phyloP scores from a whole-genome alignment of 2,888 invertebrate species.

The Heteromurus nitidus region DNA sequence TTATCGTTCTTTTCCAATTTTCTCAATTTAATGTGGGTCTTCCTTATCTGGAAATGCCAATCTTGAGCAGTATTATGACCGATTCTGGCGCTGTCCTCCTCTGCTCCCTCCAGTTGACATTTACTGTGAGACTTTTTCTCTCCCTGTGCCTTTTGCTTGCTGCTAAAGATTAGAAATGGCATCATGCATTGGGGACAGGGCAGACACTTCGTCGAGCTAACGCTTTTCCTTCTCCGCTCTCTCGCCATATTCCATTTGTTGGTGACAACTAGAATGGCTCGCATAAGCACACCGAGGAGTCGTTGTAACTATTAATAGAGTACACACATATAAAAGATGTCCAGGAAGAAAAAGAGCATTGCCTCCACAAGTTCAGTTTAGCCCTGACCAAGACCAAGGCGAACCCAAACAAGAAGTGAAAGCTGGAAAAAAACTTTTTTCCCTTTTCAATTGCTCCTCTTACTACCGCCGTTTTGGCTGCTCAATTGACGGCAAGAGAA shows the following conservation, averaged over 20 bases:
- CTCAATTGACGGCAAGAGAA: constrained; percentile 38
- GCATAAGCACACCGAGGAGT: too few relatives aligned
- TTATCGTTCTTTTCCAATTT: constrained; percentile 45
- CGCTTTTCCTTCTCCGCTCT: neutral
- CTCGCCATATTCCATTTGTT: constrained; percentile 30
- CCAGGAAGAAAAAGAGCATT: constrained; percentile 13
- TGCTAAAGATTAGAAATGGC: too few relatives aligned
- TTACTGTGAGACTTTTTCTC: neutral
- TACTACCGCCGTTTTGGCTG: constrained; percentile 16
- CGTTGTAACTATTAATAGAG: too few relatives aligned
- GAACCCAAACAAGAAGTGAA: constrained; percentile 21
- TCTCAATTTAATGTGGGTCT: constrained; percentile 13
- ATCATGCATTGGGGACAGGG: too few relatives aligned
- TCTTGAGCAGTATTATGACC: neutral
- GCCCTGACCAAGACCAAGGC: too few relatives aligned
- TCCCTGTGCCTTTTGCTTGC: too few relatives aligned
- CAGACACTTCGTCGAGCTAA: neutral
- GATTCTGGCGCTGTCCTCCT: neutral
- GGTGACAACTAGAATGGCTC: constrained; percentile 43
- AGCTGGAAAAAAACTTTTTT: constrained; percentile 20
- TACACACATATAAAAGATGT: too few relatives aligned
- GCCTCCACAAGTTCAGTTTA: constrained; percentile 24
- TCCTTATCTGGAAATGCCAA: constrained; percentile 15
- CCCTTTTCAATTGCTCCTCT: constrained; percentile 41
- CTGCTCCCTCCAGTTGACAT: neutral